Conservation (phyloP, 1,140 invertebrate species). For the Mya arenaria region DNA sequence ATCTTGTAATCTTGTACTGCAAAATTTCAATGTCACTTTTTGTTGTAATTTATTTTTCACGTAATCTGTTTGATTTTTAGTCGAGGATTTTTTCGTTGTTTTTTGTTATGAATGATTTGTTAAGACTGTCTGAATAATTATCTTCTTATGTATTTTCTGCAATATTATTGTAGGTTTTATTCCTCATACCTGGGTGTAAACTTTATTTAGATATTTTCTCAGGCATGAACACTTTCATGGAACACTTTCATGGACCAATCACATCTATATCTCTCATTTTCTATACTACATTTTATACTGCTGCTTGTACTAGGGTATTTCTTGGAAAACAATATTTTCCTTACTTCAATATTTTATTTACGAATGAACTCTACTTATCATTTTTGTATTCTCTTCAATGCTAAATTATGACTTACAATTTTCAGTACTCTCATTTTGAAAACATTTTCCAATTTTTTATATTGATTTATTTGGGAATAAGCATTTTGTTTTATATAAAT, state of each 20-base stretch:
- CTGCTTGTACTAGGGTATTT: not conserved
- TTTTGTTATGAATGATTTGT: slow-evolving; percentile 29
- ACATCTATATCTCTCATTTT: not conserved
- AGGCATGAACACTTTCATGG: not conserved
- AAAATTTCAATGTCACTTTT: not conserved
- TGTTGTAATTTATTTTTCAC: not conserved
- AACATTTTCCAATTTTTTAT: no score
- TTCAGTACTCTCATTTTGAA: no score
- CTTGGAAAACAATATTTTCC: not conserved
- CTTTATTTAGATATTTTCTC: not conserved
- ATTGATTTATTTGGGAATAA: no score
- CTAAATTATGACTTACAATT: not conserved
- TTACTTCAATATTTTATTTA: not conserved
- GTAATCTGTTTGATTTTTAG: not conserved
- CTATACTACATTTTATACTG: not conserved
- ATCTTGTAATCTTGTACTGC: slow-evolving; percentile 12
- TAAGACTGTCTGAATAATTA: not conserved
- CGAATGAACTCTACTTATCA: not conserved
- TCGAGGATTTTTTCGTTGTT: slow-evolving; percentile 1
- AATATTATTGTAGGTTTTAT: not conserved
- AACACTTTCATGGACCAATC: not conserved
- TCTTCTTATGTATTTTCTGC: not conserved
- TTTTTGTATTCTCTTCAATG: not conserved
- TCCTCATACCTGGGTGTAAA: not conserved
- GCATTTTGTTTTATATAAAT: no score